A percentile compares a stretch with the other conserved stretches of the same genome.
phyloP scores from a whole-genome alignment of 2,888 invertebrate species.

The Ornithoptera alexandrae region DNA sequence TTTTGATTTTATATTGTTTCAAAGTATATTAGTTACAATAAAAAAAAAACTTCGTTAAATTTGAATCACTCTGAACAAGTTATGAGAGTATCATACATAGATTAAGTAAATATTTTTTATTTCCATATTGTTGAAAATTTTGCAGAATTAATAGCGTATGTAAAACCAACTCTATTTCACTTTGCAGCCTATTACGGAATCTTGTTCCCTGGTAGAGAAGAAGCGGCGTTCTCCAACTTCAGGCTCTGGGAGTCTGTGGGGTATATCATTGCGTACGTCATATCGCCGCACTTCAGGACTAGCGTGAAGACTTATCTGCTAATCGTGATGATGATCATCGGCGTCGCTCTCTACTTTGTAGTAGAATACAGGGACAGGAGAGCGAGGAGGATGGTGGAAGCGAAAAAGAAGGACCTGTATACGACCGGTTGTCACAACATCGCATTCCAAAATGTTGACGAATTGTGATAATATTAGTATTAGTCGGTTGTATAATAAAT shows the following conservation, averaged over 20 bases:
- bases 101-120: too few relatives aligned
- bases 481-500: not conserved
- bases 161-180: not conserved
- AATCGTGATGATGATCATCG: slow-evolving; percentile 66
- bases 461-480: slow-evolving; percentile 24
- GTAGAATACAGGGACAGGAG: slow-evolving; percentile 59
- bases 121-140: too few relatives aligned
- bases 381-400: slow-evolving; percentile 41
- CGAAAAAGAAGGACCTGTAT: slow-evolving; percentile 42
- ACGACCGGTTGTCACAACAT: slow-evolving; percentile 59
- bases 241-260: slow-evolving; percentile 85
- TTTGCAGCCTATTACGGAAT: slow-evolving; percentile 81
- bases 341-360: slow-evolving; percentile 75
- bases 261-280: slow-evolving; percentile 82
- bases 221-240: slow-evolving; percentile 86
- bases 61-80: too few relatives aligned
- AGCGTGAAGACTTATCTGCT: slow-evolving; percentile 77
- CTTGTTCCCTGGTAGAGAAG: slow-evolving; percentile 81
- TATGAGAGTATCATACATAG: too few relatives aligned
- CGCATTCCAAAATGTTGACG: slow-evolving; percentile 57
- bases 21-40: too few relatives aligned
- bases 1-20: too few relatives aligned
- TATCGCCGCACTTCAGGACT: slow-evolving; percentile 76
- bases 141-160: not conserved
- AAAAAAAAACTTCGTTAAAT: too few relatives aligned